Evolutionary conservation across 2,888 invertebrate genomes (phyloP), one percentile per base, ranked within the genome.

Genomic region (Melieria crassipennis): DNA sequence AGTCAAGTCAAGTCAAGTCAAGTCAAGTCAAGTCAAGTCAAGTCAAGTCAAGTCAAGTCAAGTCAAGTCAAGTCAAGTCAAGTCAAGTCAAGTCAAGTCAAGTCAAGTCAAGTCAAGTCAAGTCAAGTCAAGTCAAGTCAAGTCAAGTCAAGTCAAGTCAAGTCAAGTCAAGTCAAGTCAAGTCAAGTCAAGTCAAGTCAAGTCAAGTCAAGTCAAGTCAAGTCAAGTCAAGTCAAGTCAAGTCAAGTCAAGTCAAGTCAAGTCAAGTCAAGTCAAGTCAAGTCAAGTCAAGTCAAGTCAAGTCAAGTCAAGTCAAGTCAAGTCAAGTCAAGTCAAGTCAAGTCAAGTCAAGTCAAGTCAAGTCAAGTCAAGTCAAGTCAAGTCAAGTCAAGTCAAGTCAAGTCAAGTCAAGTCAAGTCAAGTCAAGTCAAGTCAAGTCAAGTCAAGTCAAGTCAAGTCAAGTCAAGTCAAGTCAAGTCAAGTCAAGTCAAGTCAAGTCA

Each of bases 351-450:
- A 62, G 13, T 62, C 6, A 62, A 62, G 16, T 48, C 13, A 1
- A 48, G 6, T 62, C 4, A 10, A 62, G 47, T 47, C 9, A 43
- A 46, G 47, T 47, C 6, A 63, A 63, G 10, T 48, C 7, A 48
- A 63, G 10, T 63, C 13, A 48, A 63, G 48, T 63, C 7, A 63
- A 63, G 16, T 63, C 16, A 63, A 63, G 13, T 63, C 11, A 48
- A 58, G 42, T 58, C 58, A 58, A 58, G 10, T 16, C 16, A 16
- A 16, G 16, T 16, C 16, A 16, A 16, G 16, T 43, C 58, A 43
- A 58, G 43, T 10, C 43, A 58, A 10, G 43, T 58, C 43, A 43
- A 58, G 43, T 58, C 58, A 58, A 58, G 10, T 43, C 58, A 43
- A 58, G 43, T 43, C 58, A 58, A 58, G 43, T 16, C 16, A 16